These are phyloP conservation scores for Myotis pilosus DNA, from an alignment of 2,797 vertebrate genomes.

Conservation along the genomic window DNA sequence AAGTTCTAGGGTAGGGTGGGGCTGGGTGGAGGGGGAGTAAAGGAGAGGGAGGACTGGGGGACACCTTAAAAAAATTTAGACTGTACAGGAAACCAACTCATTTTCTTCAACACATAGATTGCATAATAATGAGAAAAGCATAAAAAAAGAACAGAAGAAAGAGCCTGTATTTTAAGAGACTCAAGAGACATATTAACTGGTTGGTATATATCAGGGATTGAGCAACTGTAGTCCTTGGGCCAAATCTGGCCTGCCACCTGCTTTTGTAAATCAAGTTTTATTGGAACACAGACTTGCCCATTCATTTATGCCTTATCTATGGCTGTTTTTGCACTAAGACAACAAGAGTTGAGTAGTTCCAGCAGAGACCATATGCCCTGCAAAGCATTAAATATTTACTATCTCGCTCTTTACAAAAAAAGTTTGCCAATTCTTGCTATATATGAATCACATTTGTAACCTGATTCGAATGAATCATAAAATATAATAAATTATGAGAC, in stretches of 20 bases:
- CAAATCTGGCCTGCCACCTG: not conserved
- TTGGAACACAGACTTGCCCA: not conserved
- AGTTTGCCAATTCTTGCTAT: not conserved
- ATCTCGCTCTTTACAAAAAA: not conserved
- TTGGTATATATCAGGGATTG: not conserved
- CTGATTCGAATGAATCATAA: not conserved
- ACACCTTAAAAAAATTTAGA: not conserved
- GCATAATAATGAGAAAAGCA: not conserved
- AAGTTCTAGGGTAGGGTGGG: not conserved
- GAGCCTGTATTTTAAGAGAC: not conserved
- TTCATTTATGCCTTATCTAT: not conserved
- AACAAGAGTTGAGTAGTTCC: not conserved
- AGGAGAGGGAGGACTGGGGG: not conserved
- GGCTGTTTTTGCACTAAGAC: not conserved
- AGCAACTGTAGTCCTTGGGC: not conserved
- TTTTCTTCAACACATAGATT: conserved; percentile 19
- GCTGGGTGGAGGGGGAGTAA: not conserved
- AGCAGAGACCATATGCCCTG: not conserved
- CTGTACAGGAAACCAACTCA: not conserved
- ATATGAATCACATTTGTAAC: not conserved
- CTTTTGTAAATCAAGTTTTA: conserved; percentile 22
- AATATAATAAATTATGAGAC: not conserved
- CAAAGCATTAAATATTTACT: not conserved
- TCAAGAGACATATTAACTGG: not conserved
- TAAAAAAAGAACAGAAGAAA: not conserved